Evolutionary conservation across 2,797 vertebrate species (phyloP).

Genomic region (Menidia menidia): DNA sequence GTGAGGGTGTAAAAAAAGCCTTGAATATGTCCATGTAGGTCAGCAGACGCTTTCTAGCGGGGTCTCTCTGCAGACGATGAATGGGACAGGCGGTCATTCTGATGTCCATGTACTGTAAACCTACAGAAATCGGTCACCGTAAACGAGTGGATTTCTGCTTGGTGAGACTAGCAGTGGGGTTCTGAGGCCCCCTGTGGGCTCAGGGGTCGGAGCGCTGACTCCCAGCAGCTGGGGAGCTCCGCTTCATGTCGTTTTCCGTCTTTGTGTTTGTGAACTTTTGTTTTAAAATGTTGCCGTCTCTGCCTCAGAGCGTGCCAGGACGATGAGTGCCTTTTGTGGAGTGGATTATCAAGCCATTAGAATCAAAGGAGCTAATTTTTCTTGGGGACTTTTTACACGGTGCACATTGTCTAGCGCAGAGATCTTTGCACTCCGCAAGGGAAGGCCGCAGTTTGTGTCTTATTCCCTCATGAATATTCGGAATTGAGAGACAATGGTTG

Average conservation of each 20-base stretch:
- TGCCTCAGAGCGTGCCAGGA: not conserved
- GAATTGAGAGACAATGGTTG: too few species aligned
- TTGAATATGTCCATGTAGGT: slow-evolving; percentile 65
- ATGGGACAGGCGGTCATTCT: not conserved
- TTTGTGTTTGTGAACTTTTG: not conserved
- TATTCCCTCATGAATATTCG: too few species aligned
- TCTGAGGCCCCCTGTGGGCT: slow-evolving; percentile 1
- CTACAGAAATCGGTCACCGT: slow-evolving; percentile 11
- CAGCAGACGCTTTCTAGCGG: slow-evolving; percentile 36
- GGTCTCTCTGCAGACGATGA: slow-evolving; percentile 2
- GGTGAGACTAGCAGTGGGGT: slow-evolving; percentile 3
- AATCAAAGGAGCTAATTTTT: not conserved
- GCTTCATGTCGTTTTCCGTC: not conserved
- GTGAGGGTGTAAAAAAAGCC: slow-evolving; percentile 20
- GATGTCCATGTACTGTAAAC: slow-evolving; percentile 27
- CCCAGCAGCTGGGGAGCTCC: slow-evolving; percentile 5
- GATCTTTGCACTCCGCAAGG: not conserved
- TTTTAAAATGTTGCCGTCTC: not conserved
- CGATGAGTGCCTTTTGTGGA: not conserved
- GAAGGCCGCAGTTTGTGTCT: too few species aligned
- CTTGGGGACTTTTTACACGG: not conserved
- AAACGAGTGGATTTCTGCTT: slow-evolving; percentile 12
- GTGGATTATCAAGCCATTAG: not conserved
- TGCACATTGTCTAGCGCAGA: not conserved
- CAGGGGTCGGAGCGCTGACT: not conserved